Evolutionary conservation across 2,797 vertebrate species (phyloP).

Genomic region (Takifugu ocellatus): DNA sequence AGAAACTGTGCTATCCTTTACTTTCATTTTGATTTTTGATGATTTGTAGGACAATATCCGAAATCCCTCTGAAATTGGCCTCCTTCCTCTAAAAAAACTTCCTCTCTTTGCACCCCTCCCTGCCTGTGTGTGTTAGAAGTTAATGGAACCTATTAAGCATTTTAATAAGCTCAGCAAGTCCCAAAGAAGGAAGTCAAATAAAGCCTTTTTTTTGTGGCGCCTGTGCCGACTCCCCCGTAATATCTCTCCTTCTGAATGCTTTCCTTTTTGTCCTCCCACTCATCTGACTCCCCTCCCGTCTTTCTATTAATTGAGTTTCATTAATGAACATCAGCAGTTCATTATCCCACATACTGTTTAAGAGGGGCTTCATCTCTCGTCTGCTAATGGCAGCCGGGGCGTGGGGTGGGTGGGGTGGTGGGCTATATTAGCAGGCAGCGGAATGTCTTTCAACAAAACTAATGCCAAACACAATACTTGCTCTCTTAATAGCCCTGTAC

Average conservation of each 20-base stretch:
- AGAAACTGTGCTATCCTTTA: neutral
- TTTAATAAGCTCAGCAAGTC: slow-evolving; percentile 78
- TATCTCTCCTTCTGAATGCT: slow-evolving; percentile 58
- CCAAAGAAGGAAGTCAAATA: slow-evolving; percentile 69
- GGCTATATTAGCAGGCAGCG: slow-evolving; percentile 46
- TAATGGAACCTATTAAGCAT: slow-evolving; percentile 78
- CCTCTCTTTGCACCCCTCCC: slow-evolving; percentile 26
- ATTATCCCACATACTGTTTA: slow-evolving; percentile 72
- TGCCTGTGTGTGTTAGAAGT: slow-evolving; percentile 57
- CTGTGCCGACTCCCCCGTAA: slow-evolving; percentile 53
- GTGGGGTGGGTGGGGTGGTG: slow-evolving; percentile 5
- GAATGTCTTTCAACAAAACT: slow-evolving; percentile 63
- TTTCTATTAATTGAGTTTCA: slow-evolving; percentile 77
- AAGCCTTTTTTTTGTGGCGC: slow-evolving; percentile 61
- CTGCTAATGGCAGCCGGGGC: slow-evolving; percentile 51
- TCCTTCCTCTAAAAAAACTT: slow-evolving; percentile 31
- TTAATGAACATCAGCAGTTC: slow-evolving; percentile 81
- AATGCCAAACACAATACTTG: slow-evolving; percentile 66
- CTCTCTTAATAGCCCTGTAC: slow-evolving; percentile 69
- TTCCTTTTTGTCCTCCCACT: slow-evolving; percentile 50
- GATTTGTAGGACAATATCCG: slow-evolving; percentile 46
- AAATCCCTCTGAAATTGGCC: slow-evolving; percentile 60
- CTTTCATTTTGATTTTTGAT: slow-evolving; percentile 14
- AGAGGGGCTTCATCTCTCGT: slow-evolving; percentile 35
- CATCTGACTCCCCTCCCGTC: slow-evolving; percentile 51